phyloP scores from a whole-genome alignment of 2,888 invertebrate genomes.

The Zeuzera pyrina region DNA sequence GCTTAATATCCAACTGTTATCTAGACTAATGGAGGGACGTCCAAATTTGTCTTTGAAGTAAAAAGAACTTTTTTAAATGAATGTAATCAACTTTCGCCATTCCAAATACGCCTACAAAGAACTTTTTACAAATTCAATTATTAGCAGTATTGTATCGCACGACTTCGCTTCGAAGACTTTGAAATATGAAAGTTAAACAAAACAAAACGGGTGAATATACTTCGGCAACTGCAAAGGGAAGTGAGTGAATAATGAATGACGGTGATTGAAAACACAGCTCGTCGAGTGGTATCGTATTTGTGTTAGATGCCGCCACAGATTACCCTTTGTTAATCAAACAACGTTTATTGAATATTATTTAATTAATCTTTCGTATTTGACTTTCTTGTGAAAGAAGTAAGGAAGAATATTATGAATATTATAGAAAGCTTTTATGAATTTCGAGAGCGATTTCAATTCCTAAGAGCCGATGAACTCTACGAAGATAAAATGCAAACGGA shows the following conservation, averaged over 20 bases:
- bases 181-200: slow-evolving; percentile 68
- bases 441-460: slow-evolving; percentile 7
- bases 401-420: slow-evolving; percentile 22
- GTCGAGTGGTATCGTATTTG: slow-evolving; percentile 58
- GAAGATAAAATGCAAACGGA: slow-evolving; percentile 20
- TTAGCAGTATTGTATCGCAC: slow-evolving; percentile 49
- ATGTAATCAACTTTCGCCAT: slow-evolving; percentile 32
- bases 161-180: slow-evolving; percentile 41
- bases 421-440: slow-evolving; percentile 7
- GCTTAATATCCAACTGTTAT: slow-evolving; percentile 5
- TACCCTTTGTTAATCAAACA: slow-evolving; percentile 69
- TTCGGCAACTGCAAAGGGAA: slow-evolving; percentile 66
- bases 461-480: neutral
- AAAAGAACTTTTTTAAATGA: slow-evolving; percentile 5
- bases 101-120: slow-evolving; percentile 32
- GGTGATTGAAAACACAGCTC: slow-evolving; percentile 66
- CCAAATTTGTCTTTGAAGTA: slow-evolving; percentile 4
- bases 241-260: slow-evolving; percentile 69
- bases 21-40: slow-evolving; percentile 7
- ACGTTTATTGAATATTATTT: slow-evolving; percentile 66
- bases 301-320: slow-evolving; percentile 70
- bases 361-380: slow-evolving; percentile 66
- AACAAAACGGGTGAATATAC: slow-evolving; percentile 52
- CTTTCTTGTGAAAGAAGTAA: slow-evolving; percentile 31
- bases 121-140: slow-evolving; percentile 50